These are phyloP conservation scores for Vanessa tameamea DNA, from an alignment of 1,140 invertebrate species.

Conservation along the genomic window DNA sequence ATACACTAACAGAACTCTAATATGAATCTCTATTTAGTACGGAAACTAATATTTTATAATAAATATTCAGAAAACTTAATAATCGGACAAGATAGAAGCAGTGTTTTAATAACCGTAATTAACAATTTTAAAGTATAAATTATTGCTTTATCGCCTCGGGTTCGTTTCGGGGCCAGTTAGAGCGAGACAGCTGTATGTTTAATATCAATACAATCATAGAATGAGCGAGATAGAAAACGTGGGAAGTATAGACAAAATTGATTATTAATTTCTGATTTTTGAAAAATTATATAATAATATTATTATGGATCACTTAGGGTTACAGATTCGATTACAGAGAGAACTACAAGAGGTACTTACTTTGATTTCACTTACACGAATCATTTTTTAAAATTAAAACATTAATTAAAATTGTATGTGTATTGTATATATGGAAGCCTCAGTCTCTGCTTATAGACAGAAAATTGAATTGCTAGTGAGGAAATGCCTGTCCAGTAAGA, in stretches of 20 bases:
- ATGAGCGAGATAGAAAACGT: constrained; percentile 46
- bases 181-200: constrained; percentile 38
- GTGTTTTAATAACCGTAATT: constrained; percentile 65
- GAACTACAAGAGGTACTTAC: not conserved
- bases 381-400: no score
- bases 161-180: constrained; percentile 43
- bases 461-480: no score
- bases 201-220: constrained; percentile 7
- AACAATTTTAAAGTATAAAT: constrained; percentile 63
- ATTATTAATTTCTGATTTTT: constrained; percentile 25
- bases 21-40: constrained; percentile 28
- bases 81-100: constrained; percentile 55
- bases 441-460: no score
- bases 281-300: constrained; percentile 13
- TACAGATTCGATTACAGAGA: not conserved
- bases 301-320: constrained; percentile 2
- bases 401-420: no score
- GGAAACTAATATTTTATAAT: constrained; percentile 34
- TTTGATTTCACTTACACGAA: not conserved
- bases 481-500: no score
- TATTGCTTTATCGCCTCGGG: constrained; percentile 64
- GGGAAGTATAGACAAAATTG: constrained; percentile 29
- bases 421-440: no score
- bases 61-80: constrained; percentile 41
- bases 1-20: constrained; percentile 36